A percentile compares a stretch with the other conserved stretches of the same genome.
Evolutionary conservation across 1,140 invertebrate genomes (phyloP).

Genomic region (Nephotettix cincticeps): DNA sequence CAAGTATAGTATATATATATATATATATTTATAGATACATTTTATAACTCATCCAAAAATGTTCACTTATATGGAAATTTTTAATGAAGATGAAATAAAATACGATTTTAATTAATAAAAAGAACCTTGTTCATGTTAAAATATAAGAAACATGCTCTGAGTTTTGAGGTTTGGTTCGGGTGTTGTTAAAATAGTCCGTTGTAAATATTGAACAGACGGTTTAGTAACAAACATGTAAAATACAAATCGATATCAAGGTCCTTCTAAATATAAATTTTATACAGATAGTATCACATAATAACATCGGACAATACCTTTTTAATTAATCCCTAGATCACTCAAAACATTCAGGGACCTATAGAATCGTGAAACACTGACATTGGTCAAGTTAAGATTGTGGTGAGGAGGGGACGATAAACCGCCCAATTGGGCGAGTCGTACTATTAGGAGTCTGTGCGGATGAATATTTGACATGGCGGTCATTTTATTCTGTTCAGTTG

Average conservation of each 20-base stretch:
- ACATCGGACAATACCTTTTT: too few species aligned
- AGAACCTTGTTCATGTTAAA: background rate
- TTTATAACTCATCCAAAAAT: background rate
- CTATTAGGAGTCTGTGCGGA: background rate
- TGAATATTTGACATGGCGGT: background rate
- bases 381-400: background rate
- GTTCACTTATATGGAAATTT: background rate
- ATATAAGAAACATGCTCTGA: background rate
- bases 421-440: background rate
- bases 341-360: background rate
- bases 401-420: background rate
- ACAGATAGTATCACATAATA: too few species aligned
- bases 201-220: too few species aligned
- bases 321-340: too few species aligned
- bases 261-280: too few species aligned
- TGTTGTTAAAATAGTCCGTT: constrained; percentile 19
- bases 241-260: too few species aligned
- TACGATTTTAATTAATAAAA: background rate
- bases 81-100: background rate
- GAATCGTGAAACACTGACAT: background rate
- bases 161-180: background rate
- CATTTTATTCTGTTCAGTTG: constrained; percentile 29
- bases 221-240: too few species aligned
- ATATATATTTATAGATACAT: too few species aligned
- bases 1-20: too few species aligned